Percentiles rank a stretch among this genome's conserved stretches.
These are phyloP conservation scores for Oligia latruncula DNA, from an alignment of 2,888 invertebrate species.

Conservation along the genomic window DNA sequence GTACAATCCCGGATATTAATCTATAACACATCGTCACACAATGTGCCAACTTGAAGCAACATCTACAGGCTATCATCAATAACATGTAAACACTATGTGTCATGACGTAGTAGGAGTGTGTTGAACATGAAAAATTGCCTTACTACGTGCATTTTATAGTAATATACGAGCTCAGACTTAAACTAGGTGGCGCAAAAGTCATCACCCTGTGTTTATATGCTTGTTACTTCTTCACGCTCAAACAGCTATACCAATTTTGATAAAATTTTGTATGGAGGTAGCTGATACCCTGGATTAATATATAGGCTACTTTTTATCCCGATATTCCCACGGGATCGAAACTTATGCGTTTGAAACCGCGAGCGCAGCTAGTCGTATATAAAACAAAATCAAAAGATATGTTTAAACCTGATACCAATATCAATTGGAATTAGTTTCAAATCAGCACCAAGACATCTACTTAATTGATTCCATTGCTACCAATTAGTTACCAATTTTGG, in stretches of 20 bases:
- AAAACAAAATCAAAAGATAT: background rate
- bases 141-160: conserved; percentile 2
- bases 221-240: no score
- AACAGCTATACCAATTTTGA: no score
- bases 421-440: background rate
- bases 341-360: no score
- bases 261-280: no score
- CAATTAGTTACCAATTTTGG: no score
- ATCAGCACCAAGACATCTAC: background rate
- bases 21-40: conserved; percentile 2
- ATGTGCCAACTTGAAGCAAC: conserved; percentile 8
- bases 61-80: conserved; percentile 38
- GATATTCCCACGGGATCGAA: no score
- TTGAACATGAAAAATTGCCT: conserved; percentile 46
- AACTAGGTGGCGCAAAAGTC: no score
- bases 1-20: conserved; percentile 32
- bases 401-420: background rate
- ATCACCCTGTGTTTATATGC: no score
- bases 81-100: conserved; percentile 1
- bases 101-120: background rate
- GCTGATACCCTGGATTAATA: no score
- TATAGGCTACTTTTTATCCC: no score
- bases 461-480: no score
- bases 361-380: background rate
- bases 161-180: background rate